Percentiles rank a stretch among this genome's conserved stretches.
phyloP scores from a whole-genome alignment of 2,797 vertebrate genomes.

The Holocentrus rufus region DNA sequence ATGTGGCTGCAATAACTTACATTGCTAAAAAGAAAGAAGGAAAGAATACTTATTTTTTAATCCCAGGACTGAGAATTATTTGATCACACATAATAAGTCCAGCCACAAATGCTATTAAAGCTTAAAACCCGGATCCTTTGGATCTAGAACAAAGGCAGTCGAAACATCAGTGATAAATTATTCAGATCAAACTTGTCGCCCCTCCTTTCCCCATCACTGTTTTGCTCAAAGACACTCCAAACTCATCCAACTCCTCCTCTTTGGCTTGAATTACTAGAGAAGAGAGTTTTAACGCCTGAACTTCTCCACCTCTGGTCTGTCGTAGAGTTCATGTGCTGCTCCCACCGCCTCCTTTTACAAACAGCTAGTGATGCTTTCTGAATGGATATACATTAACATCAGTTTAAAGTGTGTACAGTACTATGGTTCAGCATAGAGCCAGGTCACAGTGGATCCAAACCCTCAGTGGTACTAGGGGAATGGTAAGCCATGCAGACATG shows the following conservation, averaged over 20 bases:
- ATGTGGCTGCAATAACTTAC: constrained; percentile 72
- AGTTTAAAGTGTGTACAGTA: neutral
- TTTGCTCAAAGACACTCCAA: constrained; percentile 70
- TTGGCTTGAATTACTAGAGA: constrained; percentile 46
- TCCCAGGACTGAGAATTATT: constrained; percentile 79
- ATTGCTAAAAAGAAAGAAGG: constrained; percentile 62
- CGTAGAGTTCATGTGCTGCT: constrained; percentile 25
- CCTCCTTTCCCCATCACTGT: constrained; percentile 64
- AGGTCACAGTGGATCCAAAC: neutral
- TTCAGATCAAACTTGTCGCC: constrained; percentile 79
- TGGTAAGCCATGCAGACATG: neutral
- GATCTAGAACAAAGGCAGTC: constrained; percentile 80
- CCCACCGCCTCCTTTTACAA: too few relatives aligned
- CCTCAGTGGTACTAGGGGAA: neutral
- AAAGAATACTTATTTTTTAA: constrained; percentile 68
- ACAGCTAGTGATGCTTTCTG: neutral
- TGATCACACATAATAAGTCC: constrained; percentile 82
- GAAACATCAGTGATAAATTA: constrained; percentile 82
- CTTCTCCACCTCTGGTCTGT: constrained; percentile 37
- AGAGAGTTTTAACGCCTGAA: constrained; percentile 49
- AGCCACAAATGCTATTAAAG: constrained; percentile 80
- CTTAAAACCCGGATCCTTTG: constrained; percentile 79
- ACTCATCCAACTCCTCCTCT: constrained; percentile 65
- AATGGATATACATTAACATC: neutral
- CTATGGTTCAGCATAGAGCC: neutral